Evolutionary conservation across 2,797 vertebrate genomes (phyloP).

Genomic region (Arrhamphus sclerolepis): DNA sequence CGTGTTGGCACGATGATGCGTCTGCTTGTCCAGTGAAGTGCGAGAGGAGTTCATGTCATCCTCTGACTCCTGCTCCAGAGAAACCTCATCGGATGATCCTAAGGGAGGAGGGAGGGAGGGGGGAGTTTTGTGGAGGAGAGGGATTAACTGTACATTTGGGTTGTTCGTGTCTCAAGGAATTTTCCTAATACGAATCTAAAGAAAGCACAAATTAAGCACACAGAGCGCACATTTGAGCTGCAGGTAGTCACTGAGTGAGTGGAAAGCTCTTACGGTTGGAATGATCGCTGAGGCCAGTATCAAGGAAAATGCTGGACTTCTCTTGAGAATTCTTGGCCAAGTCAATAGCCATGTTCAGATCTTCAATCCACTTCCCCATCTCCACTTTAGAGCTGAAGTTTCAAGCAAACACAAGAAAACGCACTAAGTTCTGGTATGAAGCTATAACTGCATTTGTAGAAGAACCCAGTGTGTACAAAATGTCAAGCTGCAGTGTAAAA

Average conservation of each 20-base stretch:
- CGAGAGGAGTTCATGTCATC: slow-evolving; percentile 86
- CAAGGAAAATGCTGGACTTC: slow-evolving; percentile 79
- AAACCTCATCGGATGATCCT: slow-evolving; percentile 90
- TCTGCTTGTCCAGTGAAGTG: slow-evolving; percentile 88
- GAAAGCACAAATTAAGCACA: not conserved
- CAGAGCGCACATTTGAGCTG: not conserved
- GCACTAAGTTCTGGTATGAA: too few relatives aligned
- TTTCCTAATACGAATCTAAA: not conserved
- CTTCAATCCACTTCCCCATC: slow-evolving; percentile 96
- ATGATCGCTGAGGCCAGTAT: slow-evolving; percentile 70
- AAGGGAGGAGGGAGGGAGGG: slow-evolving; percentile 26
- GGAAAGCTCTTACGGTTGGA: slow-evolving; percentile 85
- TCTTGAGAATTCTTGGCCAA: slow-evolving; percentile 85
- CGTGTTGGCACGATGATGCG: slow-evolving; percentile 91
- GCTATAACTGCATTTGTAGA: too few relatives aligned
- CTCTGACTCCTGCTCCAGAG: slow-evolving; percentile 91
- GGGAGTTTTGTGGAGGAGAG: slow-evolving; percentile 49
- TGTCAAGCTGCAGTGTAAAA: too few relatives aligned
- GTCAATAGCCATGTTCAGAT: slow-evolving; percentile 90
- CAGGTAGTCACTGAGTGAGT: not conserved
- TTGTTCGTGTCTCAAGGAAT: not conserved
- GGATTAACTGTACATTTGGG: slow-evolving; percentile 38
- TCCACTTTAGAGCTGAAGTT: slow-evolving; percentile 88
- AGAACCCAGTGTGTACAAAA: too few relatives aligned
- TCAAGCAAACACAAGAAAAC: not conserved